Conservation (phyloP, 2,797 vertebrate species). For the Danio albolineatus region DNA sequence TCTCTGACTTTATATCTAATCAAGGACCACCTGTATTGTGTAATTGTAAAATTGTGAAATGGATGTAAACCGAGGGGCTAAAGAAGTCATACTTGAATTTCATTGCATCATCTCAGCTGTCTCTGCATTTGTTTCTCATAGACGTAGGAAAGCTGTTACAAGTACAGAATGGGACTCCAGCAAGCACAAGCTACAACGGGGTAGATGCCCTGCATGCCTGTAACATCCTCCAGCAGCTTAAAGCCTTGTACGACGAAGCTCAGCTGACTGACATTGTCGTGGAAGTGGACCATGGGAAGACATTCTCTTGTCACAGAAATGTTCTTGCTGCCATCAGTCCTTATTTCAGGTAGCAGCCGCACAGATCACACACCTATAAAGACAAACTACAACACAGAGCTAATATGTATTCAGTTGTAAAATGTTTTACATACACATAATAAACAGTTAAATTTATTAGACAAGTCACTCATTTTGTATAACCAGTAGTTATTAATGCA, state of each 20-base stretch:
- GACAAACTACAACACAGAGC: too few relatives aligned
- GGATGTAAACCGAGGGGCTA: too few relatives aligned
- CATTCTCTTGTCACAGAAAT: conserved; percentile 97
- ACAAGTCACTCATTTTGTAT: background rate
- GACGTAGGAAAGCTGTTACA: conserved; percentile 96
- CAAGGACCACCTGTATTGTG: too few relatives aligned
- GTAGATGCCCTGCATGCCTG: conserved; percentile 96
- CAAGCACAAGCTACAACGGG: conserved; percentile 86
- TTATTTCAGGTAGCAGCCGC: conserved; percentile 91
- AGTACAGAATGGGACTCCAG: conserved; percentile 91
- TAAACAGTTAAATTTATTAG: background rate
- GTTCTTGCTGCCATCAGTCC: conserved; percentile 99
- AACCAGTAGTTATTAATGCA: background rate
- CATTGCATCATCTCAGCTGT: conserved; percentile 3
- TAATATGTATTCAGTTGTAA: too few relatives aligned
- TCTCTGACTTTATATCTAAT: too few relatives aligned
- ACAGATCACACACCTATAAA: background rate
- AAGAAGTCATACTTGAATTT: background rate
- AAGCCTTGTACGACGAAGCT: conserved; percentile 95
- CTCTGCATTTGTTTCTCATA: conserved; percentile 61
- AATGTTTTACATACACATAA: background rate
- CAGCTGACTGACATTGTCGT: conserved; percentile 98
- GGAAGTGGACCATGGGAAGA: conserved; percentile 97
- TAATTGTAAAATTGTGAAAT: too few relatives aligned
- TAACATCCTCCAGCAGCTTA: conserved; percentile 96